These are phyloP conservation scores for Muscidifurax raptorellus DNA, from an alignment of 1,140 invertebrate species.

Conservation along the genomic window DNA sequence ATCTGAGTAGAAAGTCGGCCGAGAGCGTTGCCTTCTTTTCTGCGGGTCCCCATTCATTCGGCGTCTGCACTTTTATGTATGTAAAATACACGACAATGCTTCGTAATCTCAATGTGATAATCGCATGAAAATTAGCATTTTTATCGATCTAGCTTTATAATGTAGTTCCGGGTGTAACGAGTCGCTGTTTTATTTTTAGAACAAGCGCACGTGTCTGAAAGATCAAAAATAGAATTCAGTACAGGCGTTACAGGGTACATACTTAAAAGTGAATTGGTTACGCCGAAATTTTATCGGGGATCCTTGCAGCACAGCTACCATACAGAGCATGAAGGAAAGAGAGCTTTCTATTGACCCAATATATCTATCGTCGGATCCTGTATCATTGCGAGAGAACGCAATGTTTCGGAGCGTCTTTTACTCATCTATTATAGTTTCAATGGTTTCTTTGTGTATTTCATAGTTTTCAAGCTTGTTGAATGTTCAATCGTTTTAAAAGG, in stretches of 20 bases:
- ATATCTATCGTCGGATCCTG: neutral
- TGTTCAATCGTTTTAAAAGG: no score
- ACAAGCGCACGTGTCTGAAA: no score
- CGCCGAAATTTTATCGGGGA: neutral
- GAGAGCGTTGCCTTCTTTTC: constrained; percentile 25
- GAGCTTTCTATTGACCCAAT: neutral
- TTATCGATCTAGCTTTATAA: neutral
- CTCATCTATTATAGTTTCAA: neutral
- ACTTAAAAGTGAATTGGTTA: no score
- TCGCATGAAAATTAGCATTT: neutral
- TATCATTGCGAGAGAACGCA: neutral
- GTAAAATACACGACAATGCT: no score
- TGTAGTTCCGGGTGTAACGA: neutral
- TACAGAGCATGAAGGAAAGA: neutral
- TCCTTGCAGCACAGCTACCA: neutral
- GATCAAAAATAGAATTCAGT: no score
- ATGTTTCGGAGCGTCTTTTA: neutral
- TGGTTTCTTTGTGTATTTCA: neutral
- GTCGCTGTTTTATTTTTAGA: no score
- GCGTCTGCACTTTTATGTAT: no score
- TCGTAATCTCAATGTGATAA: neutral
- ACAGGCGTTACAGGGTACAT: no score
- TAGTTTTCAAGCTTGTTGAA: neutral
- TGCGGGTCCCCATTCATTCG: neutral
- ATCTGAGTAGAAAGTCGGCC: constrained; percentile 53